These are phyloP conservation scores for Sander vitreus DNA, from an alignment of 2,113 vertebrate genomes.

Conservation along the genomic window DNA sequence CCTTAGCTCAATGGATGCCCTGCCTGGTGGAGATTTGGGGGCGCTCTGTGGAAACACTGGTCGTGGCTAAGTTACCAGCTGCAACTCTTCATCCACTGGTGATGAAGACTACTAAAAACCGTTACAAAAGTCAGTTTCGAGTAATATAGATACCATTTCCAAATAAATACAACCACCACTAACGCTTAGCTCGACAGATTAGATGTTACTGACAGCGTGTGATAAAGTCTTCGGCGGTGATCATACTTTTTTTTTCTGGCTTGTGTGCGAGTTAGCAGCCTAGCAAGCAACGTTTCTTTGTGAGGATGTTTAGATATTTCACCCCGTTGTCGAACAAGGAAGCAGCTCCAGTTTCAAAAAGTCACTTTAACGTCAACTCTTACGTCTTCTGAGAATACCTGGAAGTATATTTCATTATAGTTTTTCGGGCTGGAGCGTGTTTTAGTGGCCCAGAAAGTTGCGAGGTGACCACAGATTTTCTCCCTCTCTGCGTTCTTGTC, in stretches of 20 bases:
- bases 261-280: constrained; percentile 75
- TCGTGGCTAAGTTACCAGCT: constrained; percentile 52
- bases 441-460: constrained; percentile 37
- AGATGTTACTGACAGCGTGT: constrained; percentile 10
- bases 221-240: neutral
- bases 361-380: constrained; percentile 46
- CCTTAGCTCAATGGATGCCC: constrained; percentile 15
- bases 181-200: constrained; percentile 4
- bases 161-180: neutral
- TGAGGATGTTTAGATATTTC: constrained; percentile 76
- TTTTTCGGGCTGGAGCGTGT: constrained; percentile 17
- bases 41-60: constrained; percentile 48
- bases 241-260: constrained; percentile 47
- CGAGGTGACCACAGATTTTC: neutral
- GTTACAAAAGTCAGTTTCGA: constrained; percentile 51
- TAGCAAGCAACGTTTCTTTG: constrained; percentile 82
- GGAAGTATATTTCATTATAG: constrained; percentile 35
- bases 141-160: constrained; percentile 1
- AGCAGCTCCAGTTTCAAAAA: constrained; percentile 65
- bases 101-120: constrained; percentile 59
- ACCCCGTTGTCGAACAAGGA: constrained; percentile 67
- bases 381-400: constrained; percentile 34
- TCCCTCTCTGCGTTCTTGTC: constrained; percentile 10
- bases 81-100: constrained; percentile 61
- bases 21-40: constrained; percentile 39